A percentile compares a stretch with the other conserved stretches of the same genome.
These are phyloP conservation scores for Solenopsis fugax DNA, from an alignment of 1,140 invertebrate genomes.

Conservation along the genomic window DNA sequence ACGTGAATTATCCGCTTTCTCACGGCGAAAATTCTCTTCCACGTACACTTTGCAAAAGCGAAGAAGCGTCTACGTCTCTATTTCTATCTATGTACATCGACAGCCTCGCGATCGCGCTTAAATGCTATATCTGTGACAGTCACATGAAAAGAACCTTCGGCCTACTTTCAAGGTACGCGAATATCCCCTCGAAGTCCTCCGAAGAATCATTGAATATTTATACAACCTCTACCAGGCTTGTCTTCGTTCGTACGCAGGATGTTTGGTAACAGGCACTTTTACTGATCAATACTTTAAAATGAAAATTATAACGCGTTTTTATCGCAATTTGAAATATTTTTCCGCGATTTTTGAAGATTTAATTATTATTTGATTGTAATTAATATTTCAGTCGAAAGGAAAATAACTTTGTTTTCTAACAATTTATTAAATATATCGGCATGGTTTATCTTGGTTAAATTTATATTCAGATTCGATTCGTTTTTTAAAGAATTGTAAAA, in stretches of 20 bases:
- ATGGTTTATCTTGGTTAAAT: not conserved
- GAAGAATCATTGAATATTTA: conserved; percentile 56
- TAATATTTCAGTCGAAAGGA: not conserved
- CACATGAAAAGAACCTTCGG: conserved; percentile 73
- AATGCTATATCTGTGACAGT: conserved; percentile 47
- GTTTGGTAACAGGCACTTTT: not conserved
- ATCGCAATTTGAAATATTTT: not conserved
- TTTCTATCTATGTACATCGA: conserved; percentile 69
- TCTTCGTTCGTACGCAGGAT: not conserved
- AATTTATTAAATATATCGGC: not conserved
- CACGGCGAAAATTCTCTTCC: not conserved
- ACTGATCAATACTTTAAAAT: too few relatives aligned
- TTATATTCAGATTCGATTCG: not conserved
- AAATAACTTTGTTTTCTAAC: not conserved
- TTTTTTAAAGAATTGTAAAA: conserved; percentile 5
- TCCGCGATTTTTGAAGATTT: not conserved
- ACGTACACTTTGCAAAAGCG: conserved; percentile 26
- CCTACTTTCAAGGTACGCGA: conserved; percentile 82
- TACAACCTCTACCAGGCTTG: conserved; percentile 18
- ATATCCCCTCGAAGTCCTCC: conserved; percentile 72
- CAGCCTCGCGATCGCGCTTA: conserved; percentile 38
- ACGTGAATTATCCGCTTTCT: conserved; percentile 24
- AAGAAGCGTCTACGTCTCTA: conserved; percentile 37
- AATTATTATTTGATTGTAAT: not conserved
- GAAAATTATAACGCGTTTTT: not conserved